Evolutionary conservation across 2,888 invertebrate genomes (phyloP).

Genomic region (Zele albiditarsus): DNA sequence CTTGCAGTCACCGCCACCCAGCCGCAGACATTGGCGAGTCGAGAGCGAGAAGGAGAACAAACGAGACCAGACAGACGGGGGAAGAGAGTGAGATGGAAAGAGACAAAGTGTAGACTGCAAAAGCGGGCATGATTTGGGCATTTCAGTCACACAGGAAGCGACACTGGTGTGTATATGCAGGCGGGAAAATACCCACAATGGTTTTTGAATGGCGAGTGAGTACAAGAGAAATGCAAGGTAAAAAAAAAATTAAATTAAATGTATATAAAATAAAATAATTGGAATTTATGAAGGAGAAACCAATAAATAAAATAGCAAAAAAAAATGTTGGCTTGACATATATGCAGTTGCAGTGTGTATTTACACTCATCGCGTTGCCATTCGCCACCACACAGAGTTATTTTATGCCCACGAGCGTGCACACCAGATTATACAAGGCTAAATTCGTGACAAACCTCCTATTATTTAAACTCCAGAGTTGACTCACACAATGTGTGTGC

Average conservation of each 20-base stretch:
- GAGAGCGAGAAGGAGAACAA: conserved; percentile 5
- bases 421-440: conserved; percentile 61
- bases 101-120: conserved; percentile 23
- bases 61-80: not conserved
- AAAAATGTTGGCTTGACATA: not conserved
- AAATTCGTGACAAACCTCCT: conserved; percentile 63
- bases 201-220: not conserved
- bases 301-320: not conserved
- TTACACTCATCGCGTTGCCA: conserved; percentile 58
- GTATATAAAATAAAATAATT: conserved; percentile 31
- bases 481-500: conserved; percentile 58
- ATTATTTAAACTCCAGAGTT: conserved; percentile 63
- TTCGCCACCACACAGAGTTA: conserved; percentile 32
- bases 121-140: conserved; percentile 30
- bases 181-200: conserved; percentile 17
- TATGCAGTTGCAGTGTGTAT: not conserved
- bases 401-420: conserved; percentile 35
- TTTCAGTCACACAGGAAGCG: conserved; percentile 18
- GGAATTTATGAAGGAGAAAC: conserved; percentile 31
- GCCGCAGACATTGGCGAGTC: conserved; percentile 52
- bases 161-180: not conserved
- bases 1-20: conserved; percentile 44
- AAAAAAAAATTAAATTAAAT: conserved; percentile 9
- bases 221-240: not conserved
- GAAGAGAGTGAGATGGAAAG: not conserved